These are phyloP conservation scores for Ceriagrion tenellum DNA, from an alignment of 2,888 invertebrate genomes.

Conservation along the genomic window DNA sequence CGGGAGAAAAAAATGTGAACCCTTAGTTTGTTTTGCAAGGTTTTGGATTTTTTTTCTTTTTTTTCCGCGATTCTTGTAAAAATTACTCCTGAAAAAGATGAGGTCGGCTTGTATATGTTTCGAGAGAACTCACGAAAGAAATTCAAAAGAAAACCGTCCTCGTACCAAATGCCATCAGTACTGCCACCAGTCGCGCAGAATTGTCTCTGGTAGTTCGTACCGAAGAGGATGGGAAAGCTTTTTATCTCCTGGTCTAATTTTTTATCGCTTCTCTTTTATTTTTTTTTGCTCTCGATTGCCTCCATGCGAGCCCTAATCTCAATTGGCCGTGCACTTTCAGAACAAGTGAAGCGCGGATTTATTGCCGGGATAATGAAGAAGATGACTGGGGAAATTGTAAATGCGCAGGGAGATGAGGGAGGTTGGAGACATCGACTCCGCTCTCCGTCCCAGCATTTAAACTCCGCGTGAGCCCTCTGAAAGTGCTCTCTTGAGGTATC, in stretches of 20 bases:
- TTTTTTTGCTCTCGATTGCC: neutral
- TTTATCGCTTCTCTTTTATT: neutral
- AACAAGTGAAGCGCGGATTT: neutral
- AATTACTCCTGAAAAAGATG: neutral
- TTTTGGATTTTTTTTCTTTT: neutral
- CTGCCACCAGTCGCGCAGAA: neutral
- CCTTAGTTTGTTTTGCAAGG: neutral
- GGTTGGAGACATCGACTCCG: neutral
- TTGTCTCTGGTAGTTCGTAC: neutral
- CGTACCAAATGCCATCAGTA: neutral
- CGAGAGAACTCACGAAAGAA: neutral
- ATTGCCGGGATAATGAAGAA: neutral
- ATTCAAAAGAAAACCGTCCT: too few relatives aligned
- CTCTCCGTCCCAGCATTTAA: neutral
- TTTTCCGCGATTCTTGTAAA: neutral
- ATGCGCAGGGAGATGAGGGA: neutral
- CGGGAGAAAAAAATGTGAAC: neutral
- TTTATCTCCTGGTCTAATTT: neutral
- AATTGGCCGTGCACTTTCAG: neutral
- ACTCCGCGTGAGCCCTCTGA: neutral
- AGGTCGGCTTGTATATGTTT: neutral
- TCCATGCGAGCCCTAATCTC: neutral
- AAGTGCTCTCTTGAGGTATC: too few relatives aligned
- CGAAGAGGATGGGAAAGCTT: neutral
- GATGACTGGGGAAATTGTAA: neutral